Base-by-base conservation (phyloP, 30 jellyfish, hydroid and myxozoan genomes). In the Aurelia coerulea region DNA sequence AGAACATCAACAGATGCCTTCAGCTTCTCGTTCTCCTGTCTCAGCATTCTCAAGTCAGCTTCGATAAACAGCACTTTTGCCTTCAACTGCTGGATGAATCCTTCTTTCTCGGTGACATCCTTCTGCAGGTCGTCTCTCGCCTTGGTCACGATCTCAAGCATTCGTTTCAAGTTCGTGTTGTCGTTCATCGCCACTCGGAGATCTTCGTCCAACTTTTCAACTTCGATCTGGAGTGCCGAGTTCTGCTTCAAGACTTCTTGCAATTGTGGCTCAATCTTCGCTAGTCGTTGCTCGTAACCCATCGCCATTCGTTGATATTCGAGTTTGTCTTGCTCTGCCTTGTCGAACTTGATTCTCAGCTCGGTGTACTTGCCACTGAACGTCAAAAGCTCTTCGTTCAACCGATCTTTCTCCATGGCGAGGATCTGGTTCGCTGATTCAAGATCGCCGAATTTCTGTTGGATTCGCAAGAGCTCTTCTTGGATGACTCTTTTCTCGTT, bases 401-500 rank as follows among this genome's bases (percentile, higher is more conserved):
- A 35, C 42, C 96, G 86, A 63, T 95, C 99, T 79, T 95, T 95
- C 66, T 95, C 99, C 89, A 81, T 83, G 15, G 92, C 95, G 42
- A 95, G 84, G 11, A 95, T 86, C 60, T 95, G 99, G 60, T 95
- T 88, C 16, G 99, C 99, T 5, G 99, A 95, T 73, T 95, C 97
- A 51, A 95, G 80, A 52, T 95, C 99, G 10, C 99, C 97, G 59
- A 90, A 81, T 53, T 90, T 95, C 92, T 90, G 97, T 78, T 90
- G 95, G 59, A 95, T 74, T 49, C 99, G 83, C 63, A 95, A 56
- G 10, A 90, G 93, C 75, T 95, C 99, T 76, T 95, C 99, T 74
- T 95, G 99, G 17, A 90, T 77, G 54, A 78, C 89, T 68, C 96
- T 81, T 59, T 95, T 88, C 49, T 95, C 97, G 34, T 95, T 97